Conservation (phyloP, 2,113 vertebrate species). For the Tupaia tana region DNA sequence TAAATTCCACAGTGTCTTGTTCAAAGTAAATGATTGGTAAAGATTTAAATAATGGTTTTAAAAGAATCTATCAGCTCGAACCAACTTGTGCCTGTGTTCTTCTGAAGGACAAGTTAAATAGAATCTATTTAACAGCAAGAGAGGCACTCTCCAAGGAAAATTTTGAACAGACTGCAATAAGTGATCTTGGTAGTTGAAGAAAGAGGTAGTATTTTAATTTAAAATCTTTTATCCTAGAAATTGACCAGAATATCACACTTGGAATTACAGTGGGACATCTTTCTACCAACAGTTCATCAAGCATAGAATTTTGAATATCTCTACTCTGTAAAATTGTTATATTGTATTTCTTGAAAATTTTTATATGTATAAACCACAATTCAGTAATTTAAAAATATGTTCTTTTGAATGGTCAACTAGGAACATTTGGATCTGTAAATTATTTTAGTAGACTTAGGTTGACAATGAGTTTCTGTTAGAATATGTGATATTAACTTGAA, state of each 20-base stretch:
- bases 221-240: background rate
- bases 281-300: background rate
- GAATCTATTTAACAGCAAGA: background rate
- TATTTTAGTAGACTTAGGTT: background rate
- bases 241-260: background rate
- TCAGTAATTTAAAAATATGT: background rate
- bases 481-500: background rate
- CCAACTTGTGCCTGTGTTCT: background rate
- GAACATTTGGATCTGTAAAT: background rate
- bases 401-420: background rate
- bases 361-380: background rate
- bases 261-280: background rate
- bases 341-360: background rate
- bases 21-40: background rate
- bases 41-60: background rate
- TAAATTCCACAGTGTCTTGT: background rate
- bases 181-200: background rate
- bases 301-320: background rate
- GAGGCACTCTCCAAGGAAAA: background rate
- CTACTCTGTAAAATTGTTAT: background rate
- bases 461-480: background rate
- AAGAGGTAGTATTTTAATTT: background rate
- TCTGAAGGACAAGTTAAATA: background rate
- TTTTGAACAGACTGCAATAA: background rate
- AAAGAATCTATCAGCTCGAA: too few species aligned